Evolutionary conservation across 2,113 vertebrate species (phyloP).

Genomic region (Dasyurus viverrinus): DNA sequence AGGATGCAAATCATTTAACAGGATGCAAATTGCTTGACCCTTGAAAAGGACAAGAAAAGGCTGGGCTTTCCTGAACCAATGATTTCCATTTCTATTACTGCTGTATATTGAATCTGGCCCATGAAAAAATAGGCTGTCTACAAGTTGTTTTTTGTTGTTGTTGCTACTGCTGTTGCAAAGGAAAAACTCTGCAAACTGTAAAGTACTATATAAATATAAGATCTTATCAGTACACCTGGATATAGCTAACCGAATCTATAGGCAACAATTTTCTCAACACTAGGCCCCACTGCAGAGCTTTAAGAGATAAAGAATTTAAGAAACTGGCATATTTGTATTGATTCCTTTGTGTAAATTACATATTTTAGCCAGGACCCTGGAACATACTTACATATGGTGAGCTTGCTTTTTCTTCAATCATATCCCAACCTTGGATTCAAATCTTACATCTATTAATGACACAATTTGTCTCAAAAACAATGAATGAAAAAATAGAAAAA

Average conservation of each 20-base stretch:
- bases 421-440: neutral
- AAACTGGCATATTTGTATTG: neutral
- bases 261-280: neutral
- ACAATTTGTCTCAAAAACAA: neutral
- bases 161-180: neutral
- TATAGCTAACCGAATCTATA: neutral
- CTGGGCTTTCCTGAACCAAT: neutral
- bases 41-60: conserved; percentile 13
- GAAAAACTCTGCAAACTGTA: neutral
- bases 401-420: neutral
- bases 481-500: neutral
- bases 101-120: conserved; percentile 17
- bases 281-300: neutral
- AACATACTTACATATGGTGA: neutral
- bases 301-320: neutral
- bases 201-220: neutral
- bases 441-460: neutral
- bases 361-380: neutral
- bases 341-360: neutral
- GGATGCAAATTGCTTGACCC: conserved; percentile 2
- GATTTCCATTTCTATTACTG: conserved; percentile 9
- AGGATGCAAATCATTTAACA: conserved; percentile 10
- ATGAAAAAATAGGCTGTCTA: neutral
- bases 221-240: neutral
- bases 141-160: neutral